phyloP scores from a whole-genome alignment of 2,113 vertebrate genomes.

The Menidia beryllina region DNA sequence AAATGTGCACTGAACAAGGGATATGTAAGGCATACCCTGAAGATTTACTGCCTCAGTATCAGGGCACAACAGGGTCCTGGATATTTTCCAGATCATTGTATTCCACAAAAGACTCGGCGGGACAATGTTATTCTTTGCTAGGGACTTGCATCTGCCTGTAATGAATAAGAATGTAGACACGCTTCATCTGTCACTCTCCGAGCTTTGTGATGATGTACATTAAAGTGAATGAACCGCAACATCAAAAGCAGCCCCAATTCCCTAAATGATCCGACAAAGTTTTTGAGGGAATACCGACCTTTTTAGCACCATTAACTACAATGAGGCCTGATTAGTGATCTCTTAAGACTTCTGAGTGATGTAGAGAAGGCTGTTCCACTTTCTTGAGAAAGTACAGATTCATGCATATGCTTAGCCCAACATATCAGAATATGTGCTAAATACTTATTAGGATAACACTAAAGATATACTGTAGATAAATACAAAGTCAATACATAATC shows the following conservation, averaged over 20 bases:
- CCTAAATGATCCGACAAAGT: not conserved
- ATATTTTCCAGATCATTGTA: slow-evolving; percentile 1
- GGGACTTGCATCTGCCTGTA: slow-evolving; percentile 14
- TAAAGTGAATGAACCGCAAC: slow-evolving; percentile 6
- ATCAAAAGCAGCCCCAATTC: not conserved
- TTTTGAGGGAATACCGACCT: not conserved
- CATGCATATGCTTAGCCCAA: no score
- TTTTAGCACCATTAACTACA: slow-evolving; percentile 4
- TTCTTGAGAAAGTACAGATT: no score
- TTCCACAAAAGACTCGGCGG: not conserved
- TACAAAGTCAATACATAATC: no score
- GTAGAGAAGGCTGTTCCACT: no score
- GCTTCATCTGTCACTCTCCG: not conserved
- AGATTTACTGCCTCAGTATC: slow-evolving; percentile 15
- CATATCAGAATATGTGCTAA: no score
- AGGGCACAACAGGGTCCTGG: slow-evolving; percentile 20
- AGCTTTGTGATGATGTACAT: slow-evolving; percentile 3
- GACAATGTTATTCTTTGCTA: slow-evolving; percentile 1
- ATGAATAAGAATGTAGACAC: slow-evolving; percentile 10
- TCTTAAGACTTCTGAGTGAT: no score
- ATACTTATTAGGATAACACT: no score
- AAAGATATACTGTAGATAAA: no score
- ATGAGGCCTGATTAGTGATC: not conserved
- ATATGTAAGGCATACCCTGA: slow-evolving; percentile 12
- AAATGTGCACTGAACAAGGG: not conserved